These are phyloP conservation scores for Philotrypesis tridentata DNA, from an alignment of 1,140 invertebrate genomes.

Conservation along the genomic window DNA sequence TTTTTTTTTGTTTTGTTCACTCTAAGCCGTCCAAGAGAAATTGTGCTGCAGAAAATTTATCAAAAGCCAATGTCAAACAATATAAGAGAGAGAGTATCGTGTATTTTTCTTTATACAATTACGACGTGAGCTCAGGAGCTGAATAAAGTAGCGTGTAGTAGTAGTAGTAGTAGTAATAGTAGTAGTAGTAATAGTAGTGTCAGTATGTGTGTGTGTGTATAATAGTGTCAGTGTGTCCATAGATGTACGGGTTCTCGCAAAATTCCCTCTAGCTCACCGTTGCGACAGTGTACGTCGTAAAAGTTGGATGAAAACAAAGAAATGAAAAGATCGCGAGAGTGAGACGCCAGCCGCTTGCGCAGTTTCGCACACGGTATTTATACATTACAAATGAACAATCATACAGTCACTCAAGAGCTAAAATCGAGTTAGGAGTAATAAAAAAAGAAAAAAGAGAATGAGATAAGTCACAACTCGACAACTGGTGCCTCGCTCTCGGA, in stretches of 20 bases:
- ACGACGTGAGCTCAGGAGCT: constrained; percentile 18
- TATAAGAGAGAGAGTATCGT: constrained; percentile 43
- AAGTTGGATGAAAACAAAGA: background rate
- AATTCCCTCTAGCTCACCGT: constrained; percentile 5
- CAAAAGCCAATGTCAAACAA: constrained; percentile 43
- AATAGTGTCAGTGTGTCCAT: constrained; percentile 10
- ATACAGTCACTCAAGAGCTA: constrained; percentile 21
- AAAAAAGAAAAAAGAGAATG: constrained; percentile 16
- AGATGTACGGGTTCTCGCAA: constrained; percentile 13
- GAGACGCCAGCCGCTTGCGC: background rate
- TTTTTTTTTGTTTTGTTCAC: background rate
- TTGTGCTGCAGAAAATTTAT: constrained; percentile 43
- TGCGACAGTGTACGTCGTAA: background rate
- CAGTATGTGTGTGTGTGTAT: constrained; percentile 12
- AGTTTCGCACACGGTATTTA: background rate
- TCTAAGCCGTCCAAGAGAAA: constrained; percentile 37
- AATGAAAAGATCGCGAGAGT: background rate
- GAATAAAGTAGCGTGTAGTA: background rate
- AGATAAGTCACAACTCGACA: background rate
- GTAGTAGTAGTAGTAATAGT: too few species aligned
- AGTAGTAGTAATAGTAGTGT: background rate
- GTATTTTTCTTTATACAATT: constrained; percentile 8
- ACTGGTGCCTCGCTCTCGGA: background rate
- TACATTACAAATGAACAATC: constrained; percentile 18
- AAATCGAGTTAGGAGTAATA: constrained; percentile 15